phyloP scores from a whole-genome alignment of 2,113 vertebrate species.

The Notothenia coriiceps region DNA sequence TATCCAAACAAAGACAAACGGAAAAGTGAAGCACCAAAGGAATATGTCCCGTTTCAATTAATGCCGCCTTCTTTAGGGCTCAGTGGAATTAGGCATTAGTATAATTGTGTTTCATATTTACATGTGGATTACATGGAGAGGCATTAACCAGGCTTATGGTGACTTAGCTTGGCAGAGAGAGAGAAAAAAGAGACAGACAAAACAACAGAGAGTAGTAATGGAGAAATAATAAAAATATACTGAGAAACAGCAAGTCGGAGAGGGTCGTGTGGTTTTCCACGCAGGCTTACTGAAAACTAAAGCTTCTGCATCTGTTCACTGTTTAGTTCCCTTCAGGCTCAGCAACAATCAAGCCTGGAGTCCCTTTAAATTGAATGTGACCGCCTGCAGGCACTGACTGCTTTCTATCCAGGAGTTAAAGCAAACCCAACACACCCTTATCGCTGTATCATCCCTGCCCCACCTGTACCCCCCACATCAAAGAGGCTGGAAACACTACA shows the following conservation, averaged over 20 bases:
- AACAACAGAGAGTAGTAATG: slow-evolving; percentile 20
- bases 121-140: slow-evolving; percentile 50
- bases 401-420: slow-evolving; percentile 9
- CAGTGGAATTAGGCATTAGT: slow-evolving; percentile 35
- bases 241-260: background rate
- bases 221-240: slow-evolving; percentile 22
- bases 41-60: slow-evolving; percentile 24
- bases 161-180: slow-evolving; percentile 33
- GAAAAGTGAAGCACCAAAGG: slow-evolving; percentile 14
- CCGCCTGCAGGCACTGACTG: background rate
- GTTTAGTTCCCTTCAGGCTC: slow-evolving; percentile 33
- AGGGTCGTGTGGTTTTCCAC: slow-evolving; percentile 34
- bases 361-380: slow-evolving; percentile 30
- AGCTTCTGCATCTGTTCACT: slow-evolving; percentile 61
- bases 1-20: slow-evolving; percentile 34
- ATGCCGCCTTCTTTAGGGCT: slow-evolving; percentile 39
- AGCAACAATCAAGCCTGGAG: slow-evolving; percentile 47
- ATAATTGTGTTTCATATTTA: slow-evolving; percentile 56
- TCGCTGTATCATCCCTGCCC: slow-evolving; percentile 41
- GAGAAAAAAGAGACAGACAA: slow-evolving; percentile 10
- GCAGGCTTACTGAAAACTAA: slow-evolving; percentile 33
- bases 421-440: slow-evolving; percentile 29
- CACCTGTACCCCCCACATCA: slow-evolving; percentile 71
- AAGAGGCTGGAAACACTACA: slow-evolving; percentile 70
- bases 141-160: slow-evolving; percentile 51